Conservation (phyloP, 2,113 vertebrate species). For the Ptyas mucosa region DNA sequence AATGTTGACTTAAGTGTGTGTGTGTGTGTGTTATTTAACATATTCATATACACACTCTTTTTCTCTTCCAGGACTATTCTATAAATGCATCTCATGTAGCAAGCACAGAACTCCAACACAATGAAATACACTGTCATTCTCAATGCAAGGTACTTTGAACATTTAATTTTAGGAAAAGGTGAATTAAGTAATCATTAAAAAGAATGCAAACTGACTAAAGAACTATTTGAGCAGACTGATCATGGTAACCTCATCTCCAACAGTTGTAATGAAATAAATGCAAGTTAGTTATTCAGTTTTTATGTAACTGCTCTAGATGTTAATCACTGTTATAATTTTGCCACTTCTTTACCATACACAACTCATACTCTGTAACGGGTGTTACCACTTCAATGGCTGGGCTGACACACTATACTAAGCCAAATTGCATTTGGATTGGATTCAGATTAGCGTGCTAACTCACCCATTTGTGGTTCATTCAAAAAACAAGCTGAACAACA, state of each 20-base stretch:
- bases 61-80: constrained; percentile 24
- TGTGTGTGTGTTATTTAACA: not conserved
- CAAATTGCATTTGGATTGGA: not conserved
- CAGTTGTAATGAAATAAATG: not conserved
- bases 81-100: not conserved
- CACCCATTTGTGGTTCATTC: not conserved
- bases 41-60: not conserved
- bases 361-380: not conserved
- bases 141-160: constrained; percentile 57
- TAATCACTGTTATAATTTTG: not conserved
- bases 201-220: not conserved
- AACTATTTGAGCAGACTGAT: not conserved
- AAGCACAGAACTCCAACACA: not conserved
- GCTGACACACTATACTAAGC: not conserved
- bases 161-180: not conserved
- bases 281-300: not conserved
- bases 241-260: not conserved
- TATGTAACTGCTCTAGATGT: not conserved
- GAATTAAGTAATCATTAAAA: not conserved
- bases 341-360: not conserved
- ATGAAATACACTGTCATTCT: constrained; percentile 19
- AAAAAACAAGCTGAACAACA: not conserved
- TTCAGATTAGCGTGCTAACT: not conserved
- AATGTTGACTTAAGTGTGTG: not conserved
- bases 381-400: not conserved